A percentile compares a stretch with the other conserved stretches of the same genome.
These are phyloP conservation scores for Anthonomus grandis DNA, from an alignment of 1,140 invertebrate genomes.

Conservation along the genomic window DNA sequence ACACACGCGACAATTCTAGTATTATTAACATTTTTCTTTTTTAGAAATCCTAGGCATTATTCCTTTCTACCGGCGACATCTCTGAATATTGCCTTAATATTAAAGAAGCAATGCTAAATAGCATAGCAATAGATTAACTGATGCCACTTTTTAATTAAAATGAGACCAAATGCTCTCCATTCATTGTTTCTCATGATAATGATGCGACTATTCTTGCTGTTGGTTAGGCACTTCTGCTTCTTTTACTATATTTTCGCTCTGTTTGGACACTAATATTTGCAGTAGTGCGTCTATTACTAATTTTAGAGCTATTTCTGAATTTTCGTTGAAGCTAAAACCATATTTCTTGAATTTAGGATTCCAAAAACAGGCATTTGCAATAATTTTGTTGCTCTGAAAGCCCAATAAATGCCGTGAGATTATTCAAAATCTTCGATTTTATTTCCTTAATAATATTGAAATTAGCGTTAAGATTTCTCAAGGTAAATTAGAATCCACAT, in stretches of 20 bases:
- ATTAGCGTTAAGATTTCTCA: slow-evolving; percentile 20
- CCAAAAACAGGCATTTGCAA: slow-evolving; percentile 5
- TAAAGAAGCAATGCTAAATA: no score
- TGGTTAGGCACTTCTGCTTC: background rate
- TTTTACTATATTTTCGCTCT: slow-evolving; percentile 1
- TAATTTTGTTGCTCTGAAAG: slow-evolving; percentile 7
- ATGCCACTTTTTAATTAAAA: slow-evolving; percentile 4
- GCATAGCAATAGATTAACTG: no score
- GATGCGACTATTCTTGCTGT: background rate
- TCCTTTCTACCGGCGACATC: no score
- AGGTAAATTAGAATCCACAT: slow-evolving; percentile 29
- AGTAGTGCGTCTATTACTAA: slow-evolving; percentile 8
- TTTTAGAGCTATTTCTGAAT: slow-evolving; percentile 7
- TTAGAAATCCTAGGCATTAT: no score
- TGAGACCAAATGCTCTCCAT: slow-evolving; percentile 1
- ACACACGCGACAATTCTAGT: no score
- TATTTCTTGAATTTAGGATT: slow-evolving; percentile 1
- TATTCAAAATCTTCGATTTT: slow-evolving; percentile 12
- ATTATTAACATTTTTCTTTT: no score
- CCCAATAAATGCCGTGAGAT: background rate
- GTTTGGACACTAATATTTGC: background rate
- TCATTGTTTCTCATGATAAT: background rate
- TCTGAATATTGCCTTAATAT: no score
- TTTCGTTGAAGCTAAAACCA: no score
- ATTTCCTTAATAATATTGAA: slow-evolving; percentile 7